phyloP scores from a whole-genome alignment of 2,888 invertebrate species.

The Resseliella maxima region DNA sequence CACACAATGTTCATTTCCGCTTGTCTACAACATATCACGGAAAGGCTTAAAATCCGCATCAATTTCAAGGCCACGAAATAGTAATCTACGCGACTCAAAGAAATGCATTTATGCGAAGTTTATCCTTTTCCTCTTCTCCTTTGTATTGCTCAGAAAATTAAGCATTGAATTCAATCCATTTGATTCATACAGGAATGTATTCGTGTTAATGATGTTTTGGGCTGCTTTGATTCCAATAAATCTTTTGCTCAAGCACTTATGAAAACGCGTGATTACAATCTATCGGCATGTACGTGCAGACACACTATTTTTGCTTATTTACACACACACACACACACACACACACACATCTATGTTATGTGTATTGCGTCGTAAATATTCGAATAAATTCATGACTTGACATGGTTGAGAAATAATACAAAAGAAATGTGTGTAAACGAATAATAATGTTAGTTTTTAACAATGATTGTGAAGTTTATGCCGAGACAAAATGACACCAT shows the following conservation, averaged over 20 bases:
- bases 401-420: neutral
- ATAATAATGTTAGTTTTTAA: neutral
- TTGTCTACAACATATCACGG: neutral
- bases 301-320: neutral
- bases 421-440: neutral
- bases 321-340: neutral
- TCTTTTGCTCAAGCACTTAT: neutral
- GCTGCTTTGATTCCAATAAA: constrained; percentile 7
- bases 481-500: neutral
- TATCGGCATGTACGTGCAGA: neutral
- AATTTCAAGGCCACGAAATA: neutral
- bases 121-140: neutral
- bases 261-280: neutral
- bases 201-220: neutral
- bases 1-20: neutral
- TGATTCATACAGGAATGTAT: neutral
- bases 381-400: neutral
- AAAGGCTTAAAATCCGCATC: neutral
- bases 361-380: too few species aligned
- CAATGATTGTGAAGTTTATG: neutral
- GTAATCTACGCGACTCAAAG: neutral
- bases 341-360: too few species aligned
- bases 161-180: too few species aligned
- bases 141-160: too few species aligned
- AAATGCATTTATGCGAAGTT: neutral